Base-by-base conservation (phyloP, 1,140 invertebrate species). In the Saccostrea cuccullata region DNA sequence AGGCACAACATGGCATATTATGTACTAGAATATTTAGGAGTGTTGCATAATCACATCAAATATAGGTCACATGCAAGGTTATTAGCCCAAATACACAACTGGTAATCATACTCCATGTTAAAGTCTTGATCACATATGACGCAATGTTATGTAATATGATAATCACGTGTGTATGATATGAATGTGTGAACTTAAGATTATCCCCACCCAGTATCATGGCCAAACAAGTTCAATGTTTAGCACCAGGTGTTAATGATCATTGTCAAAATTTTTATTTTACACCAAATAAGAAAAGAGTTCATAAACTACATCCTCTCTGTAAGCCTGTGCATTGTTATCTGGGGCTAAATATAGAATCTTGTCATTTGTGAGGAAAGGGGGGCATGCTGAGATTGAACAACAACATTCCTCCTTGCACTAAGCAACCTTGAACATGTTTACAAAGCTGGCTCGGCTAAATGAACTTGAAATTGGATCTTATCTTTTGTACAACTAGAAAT, bases 391-490 rank as follows among this genome's bases (percentile, higher is more conserved):
- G 70, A 77, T 77, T 77, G 23, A 26, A 77, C 30, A 15, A 36
- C 12, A 77, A 12, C 26, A 26, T 36, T 77, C 23, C 70, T 77
- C 70, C 70, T 30, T 77, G 30, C 30, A 36, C 30, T 26, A 23
- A 77, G 70, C 70, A 77, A 77, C 70, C 70, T 77, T 77, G 70
- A 77, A 77, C 70, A 77, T 77, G 70, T 77, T 77, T 77, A 77
- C 70, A 77, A 77, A 77, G 70, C 70, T 26, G 26, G 70, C 70
- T 30, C 26, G 23, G 23, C 70, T 26, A 77, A 67, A 77, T 26
- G 26, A 30, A 77, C 70, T 77, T 77, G 70, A 77, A 77, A 77
- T 77, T 77, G 70, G 70, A 77, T 77, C 70, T 77, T 77, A 77
- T 77, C 70, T 77, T 77, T 77, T 77, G 70, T 36, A 77, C 70